phyloP scores from a whole-genome alignment of 2,113 vertebrate genomes.

The Patagioenas fasciata region DNA sequence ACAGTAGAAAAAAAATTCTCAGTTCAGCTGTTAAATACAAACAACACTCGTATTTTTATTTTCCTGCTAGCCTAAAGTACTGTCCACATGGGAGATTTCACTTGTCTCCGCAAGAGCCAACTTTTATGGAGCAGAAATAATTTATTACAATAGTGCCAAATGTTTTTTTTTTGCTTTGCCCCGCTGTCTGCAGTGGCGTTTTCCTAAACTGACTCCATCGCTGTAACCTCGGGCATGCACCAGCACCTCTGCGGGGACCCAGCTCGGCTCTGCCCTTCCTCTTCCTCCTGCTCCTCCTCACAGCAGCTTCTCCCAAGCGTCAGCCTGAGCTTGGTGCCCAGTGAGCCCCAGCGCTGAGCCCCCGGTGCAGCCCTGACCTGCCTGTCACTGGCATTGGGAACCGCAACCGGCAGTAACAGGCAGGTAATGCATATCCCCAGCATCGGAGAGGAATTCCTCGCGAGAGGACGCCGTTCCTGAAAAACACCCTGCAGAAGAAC shows the following conservation, averaged over 20 bases:
- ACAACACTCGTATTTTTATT: background rate
- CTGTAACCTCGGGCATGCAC: background rate
- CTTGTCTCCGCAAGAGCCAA: background rate
- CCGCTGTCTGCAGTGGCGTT: background rate
- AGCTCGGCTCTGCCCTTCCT: background rate
- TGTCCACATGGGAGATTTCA: background rate
- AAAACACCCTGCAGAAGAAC: background rate
- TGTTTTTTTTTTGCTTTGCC: background rate
- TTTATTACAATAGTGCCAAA: background rate
- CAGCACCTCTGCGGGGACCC: background rate
- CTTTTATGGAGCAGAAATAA: background rate
- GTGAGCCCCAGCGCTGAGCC: background rate
- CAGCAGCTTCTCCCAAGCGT: background rate
- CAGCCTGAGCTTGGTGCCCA: background rate
- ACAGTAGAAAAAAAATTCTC: background rate
- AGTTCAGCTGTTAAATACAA: background rate
- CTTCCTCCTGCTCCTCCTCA: background rate
- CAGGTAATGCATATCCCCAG: background rate
- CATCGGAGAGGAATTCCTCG: background rate
- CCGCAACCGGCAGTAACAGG: background rate
- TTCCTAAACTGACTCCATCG: rapidly evolving
- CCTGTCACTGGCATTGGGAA: rapidly evolving
- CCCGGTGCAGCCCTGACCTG: background rate
- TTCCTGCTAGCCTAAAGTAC: background rate
- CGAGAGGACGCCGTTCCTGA: background rate